Base-by-base conservation (phyloP, 2,113 vertebrate species). In the Mesocricetus auratus region DNA sequence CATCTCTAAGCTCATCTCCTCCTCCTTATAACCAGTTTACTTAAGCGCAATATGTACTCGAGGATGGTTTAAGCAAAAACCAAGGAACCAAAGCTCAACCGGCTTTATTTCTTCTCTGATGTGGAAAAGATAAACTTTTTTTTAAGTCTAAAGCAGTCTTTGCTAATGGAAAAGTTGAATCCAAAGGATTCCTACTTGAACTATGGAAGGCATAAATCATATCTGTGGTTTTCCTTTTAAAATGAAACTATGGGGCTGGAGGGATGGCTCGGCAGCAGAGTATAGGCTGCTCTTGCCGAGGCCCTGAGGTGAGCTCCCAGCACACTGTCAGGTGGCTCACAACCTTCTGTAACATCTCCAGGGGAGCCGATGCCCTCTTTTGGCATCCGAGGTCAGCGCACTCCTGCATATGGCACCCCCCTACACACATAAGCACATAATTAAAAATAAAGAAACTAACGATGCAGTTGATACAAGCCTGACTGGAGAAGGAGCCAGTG, bases 401-500 rank as follows among this genome's bases (percentile, higher is more conserved):
- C 60, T 68, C 42, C 36, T 12, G 50, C 42, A 86, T 29, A 17
- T n/a, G n/a, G n/a, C n/a, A n/a, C n/a, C n/a, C 13, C 21, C 29
- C 53, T 12, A 53, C 50, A 53, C 50, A 53, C 50, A 19, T 33
- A 21, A 15, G 4, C 31, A 26, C 42, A 69, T n/a, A n/a, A 15
- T 24, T 15, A 16, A 53, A n/a, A 22, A 50, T 6, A 64, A 74
- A 93, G 45, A 89, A 60, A 21, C 31, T 39, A 91, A 31, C 42
- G 68, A 60, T 95, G 56, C 0, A 62, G 10, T 47, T 90, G 96
- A 82, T 60, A 91, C 31, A 56, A 36, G 26, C 77, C 64, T 92
- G 73, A 86, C 71, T 82, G 89, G 64, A 60, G 89, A 39, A 95
- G 31, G 60, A 71, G 47, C 58, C 86, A 90, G 33, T 95, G 47